Evolutionary conservation across 2,797 vertebrate species (phyloP).

Genomic region (Dermochelys coriacea): DNA sequence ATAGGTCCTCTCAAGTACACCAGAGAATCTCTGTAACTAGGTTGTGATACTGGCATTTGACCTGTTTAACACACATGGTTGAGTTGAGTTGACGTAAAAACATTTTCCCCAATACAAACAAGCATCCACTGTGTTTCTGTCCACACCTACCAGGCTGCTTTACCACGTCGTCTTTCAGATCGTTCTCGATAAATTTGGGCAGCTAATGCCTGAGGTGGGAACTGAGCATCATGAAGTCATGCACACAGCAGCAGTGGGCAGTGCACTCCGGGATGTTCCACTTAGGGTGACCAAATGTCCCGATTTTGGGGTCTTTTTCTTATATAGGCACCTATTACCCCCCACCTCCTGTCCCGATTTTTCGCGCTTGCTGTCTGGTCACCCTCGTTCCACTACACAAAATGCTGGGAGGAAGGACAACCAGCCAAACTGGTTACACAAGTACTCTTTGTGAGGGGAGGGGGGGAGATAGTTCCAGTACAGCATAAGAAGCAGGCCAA

Average conservation of each 20-base stretch:
- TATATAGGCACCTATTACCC: too few species aligned
- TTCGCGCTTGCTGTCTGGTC: too few species aligned
- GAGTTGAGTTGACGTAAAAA: not conserved
- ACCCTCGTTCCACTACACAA: not conserved
- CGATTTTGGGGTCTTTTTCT: too few species aligned
- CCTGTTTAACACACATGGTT: not conserved
- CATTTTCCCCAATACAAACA: not conserved
- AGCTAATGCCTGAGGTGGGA: not conserved
- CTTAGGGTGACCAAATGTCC: not conserved
- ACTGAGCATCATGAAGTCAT: not conserved
- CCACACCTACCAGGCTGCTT: not conserved
- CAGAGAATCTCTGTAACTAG: not conserved
- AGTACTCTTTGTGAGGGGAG: not conserved
- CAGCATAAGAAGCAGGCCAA: not conserved
- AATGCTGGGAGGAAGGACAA: not conserved
- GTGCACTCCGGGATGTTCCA: not conserved
- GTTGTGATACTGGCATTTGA: not conserved
- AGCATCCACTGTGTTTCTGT: not conserved
- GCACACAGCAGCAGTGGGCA: not conserved
- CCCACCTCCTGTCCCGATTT: too few species aligned
- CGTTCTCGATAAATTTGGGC: not conserved
- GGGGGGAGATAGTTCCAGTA: fast-evolving
- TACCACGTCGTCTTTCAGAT: not conserved
- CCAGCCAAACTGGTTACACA: fast-evolving
- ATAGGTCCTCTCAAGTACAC: slow-evolving; percentile 1